Evolutionary conservation across 2,797 vertebrate genomes (phyloP).

Genomic region (Cossypha polioptera): DNA sequence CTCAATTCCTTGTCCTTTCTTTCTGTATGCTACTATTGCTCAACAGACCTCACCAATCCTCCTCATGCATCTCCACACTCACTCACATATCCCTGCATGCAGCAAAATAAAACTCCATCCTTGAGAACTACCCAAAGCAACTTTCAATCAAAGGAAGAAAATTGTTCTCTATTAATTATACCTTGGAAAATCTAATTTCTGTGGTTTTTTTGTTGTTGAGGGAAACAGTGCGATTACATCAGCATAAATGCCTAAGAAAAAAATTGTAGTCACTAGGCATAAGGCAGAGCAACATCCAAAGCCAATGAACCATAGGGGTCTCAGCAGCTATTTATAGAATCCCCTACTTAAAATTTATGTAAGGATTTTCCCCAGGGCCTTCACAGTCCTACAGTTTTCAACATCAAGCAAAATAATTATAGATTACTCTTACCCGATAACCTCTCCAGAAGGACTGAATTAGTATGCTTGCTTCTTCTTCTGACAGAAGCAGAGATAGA

Average conservation of each 20-base stretch:
- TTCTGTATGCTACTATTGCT: not conserved
- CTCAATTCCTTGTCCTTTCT: not conserved
- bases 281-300: slow-evolving; percentile 45
- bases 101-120: not conserved
- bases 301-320: slow-evolving; percentile 53
- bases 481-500: slow-evolving; percentile 81
- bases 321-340: slow-evolving; percentile 67
- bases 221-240: not conserved
- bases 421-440: slow-evolving; percentile 81
- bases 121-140: not conserved
- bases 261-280: slow-evolving; percentile 24
- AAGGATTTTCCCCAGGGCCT: slow-evolving; percentile 44
- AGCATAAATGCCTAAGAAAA: not conserved
- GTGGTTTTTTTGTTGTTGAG: not conserved
- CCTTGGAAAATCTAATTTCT: not conserved
- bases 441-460: slow-evolving; percentile 95
- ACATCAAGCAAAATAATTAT: slow-evolving; percentile 32
- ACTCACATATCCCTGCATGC: not conserved
- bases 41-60: not conserved
- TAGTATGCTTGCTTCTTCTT: slow-evolving; percentile 80
- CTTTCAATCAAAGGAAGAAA: not conserved
- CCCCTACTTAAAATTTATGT: slow-evolving; percentile 54
- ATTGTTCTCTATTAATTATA: not conserved
- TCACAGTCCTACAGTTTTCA: slow-evolving; percentile 25
- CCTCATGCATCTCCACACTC: not conserved